Base-by-base conservation (phyloP, 2,113 vertebrate genomes). In the Mormoops blainvillei region DNA sequence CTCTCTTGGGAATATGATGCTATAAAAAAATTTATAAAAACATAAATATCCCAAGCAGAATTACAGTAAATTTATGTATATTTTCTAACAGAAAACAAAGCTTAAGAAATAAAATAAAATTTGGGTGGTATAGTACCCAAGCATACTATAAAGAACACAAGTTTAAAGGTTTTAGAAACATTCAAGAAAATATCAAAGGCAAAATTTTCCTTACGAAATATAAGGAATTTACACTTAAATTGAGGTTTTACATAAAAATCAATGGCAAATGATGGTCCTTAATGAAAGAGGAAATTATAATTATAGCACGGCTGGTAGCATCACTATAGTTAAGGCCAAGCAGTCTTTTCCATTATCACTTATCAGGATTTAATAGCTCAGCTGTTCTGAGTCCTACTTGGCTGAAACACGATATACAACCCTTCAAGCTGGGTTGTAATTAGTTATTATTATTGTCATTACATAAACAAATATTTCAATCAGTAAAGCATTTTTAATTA, bases 281-380 rank as follows among this genome's bases (percentile, higher is more conserved):
- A 91, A 85, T 94, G 89, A 95, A 90, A 97, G 48, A 88, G 77
- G 91, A 93, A 97, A 90, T 89, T 87, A 67, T 71, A 92, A 89
- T 96, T 82, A 95, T 43, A 96, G 58, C 58, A 0, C 45, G 68
- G 70, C 89, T 95, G 38, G 65, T 80, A 87, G 38, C 65, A 88
- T 91, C 81, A n/a, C 87, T 83, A 67, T 50, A 85, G 89, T 82
- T 95, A 78, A 97, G 20, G 96, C 87, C 95, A 81, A 82, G 65
- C 78, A 91, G 71, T 76, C 92, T 95, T 97, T 92, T 77, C 80
- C 94, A 97, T 95, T 87, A 68, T 94, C 92, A 87, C 76, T 95
- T 97, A 89, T 94, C 94, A 86, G 48, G 41, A 96, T 78, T 97
- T 97, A 96, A 85, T 76, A 95, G 58, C 95, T 96, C 94, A 90